A percentile compares a stretch with the other conserved stretches of the same genome.
These are phyloP conservation scores for Drosophila virilis DNA, from an alignment of 1,140 invertebrate genomes.

Conservation along the genomic window DNA sequence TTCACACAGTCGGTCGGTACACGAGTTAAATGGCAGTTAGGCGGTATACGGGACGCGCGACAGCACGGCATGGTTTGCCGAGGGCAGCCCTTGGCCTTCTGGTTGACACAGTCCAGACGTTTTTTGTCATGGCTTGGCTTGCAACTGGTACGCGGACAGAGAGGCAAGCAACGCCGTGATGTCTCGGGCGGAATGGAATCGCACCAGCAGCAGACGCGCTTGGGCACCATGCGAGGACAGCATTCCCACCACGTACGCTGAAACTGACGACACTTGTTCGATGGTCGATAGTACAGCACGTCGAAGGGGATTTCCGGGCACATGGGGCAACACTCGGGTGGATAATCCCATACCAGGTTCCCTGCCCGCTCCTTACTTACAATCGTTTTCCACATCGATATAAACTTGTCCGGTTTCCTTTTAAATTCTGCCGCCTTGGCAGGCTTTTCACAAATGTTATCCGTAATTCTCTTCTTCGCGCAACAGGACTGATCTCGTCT, in stretches of 20 bases:
- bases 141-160: slow-evolving; percentile 35
- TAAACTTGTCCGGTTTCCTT: background rate
- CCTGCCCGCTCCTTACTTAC: background rate
- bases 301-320: slow-evolving; percentile 52
- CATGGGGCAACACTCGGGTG: slow-evolving; percentile 44
- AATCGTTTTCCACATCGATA: slow-evolving; percentile 39
- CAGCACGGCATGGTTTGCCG: slow-evolving; percentile 52
- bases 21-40: background rate
- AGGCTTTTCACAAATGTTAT: background rate
- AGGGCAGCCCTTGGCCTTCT: slow-evolving; percentile 8
- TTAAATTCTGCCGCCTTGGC: background rate
- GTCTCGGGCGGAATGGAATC: slow-evolving; percentile 57
- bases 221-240: slow-evolving; percentile 52
- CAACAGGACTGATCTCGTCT: slow-evolving; percentile 11
- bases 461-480: background rate
- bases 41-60: slow-evolving; percentile 40
- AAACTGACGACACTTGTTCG: slow-evolving; percentile 45
- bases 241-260: slow-evolving; percentile 77
- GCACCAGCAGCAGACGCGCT: slow-evolving; percentile 46
- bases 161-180: slow-evolving; percentile 1
- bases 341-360: slow-evolving; percentile 25
- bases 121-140: background rate
- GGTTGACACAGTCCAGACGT: slow-evolving; percentile 3
- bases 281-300: slow-evolving; percentile 52
- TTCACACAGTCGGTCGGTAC: slow-evolving; percentile 21